These are phyloP conservation scores for Anthrax anthrax DNA, from an alignment of 2,888 invertebrate species.

Conservation along the genomic window DNA sequence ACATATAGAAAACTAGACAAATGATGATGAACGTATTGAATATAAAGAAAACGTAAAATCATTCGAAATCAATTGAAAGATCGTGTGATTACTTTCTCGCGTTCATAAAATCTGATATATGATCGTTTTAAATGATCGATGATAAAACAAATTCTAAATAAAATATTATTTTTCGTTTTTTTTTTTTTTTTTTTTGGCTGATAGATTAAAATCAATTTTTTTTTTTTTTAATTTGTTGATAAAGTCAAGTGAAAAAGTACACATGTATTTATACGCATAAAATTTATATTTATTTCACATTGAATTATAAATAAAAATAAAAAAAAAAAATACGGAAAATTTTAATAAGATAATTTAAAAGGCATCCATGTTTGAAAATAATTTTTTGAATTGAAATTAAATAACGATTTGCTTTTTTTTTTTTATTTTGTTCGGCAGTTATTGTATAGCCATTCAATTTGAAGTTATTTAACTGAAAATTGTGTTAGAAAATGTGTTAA, in stretches of 20 bases:
- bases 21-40: neutral
- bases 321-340: neutral
- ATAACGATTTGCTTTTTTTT: constrained; percentile 7
- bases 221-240: too few species aligned
- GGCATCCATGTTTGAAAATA: constrained; percentile 10
- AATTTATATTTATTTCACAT: too few species aligned
- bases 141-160: constrained; percentile 1
- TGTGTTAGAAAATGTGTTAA: constrained; percentile 15
- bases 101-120: neutral
- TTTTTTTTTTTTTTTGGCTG: too few species aligned
- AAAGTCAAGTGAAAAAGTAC: too few species aligned
- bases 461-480: neutral
- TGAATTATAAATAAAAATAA: constrained; percentile 6
- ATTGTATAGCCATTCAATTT: too few species aligned
- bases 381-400: constrained; percentile 8
- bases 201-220: too few species aligned
- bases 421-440: too few species aligned
- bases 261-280: too few species aligned
- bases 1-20: neutral
- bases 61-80: constrained; percentile 8
- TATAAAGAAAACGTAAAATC: constrained; percentile 4
- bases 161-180: too few species aligned
- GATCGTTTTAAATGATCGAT: constrained; percentile 8
- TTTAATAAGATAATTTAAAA: constrained; percentile 10
- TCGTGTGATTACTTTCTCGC: constrained; percentile 9